Evolutionary conservation across 2,888 invertebrate genomes (phyloP), one percentile per base, ranked within the genome.

Genomic region (Lamproptera curius): DNA sequence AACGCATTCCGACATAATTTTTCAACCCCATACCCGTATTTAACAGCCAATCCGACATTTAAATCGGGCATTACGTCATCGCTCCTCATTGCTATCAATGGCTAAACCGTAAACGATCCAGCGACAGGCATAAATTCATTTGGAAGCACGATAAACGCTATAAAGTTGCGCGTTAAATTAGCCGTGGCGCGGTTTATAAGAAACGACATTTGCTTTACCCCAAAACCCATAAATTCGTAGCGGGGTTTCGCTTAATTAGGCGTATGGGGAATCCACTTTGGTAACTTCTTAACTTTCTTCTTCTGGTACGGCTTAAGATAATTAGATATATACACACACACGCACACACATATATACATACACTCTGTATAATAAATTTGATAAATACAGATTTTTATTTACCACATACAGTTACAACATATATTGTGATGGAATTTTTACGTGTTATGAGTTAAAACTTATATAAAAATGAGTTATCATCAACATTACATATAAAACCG

Each of bases 161-260:
- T 44, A 49, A 41, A 44, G 44, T 49, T 49, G 40, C 44, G 40
- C 44, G 43, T 44, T 49, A 44, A 49, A 49, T 44, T 49, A 49
- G 49, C 49, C 44, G 28, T 49, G 16, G 40, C 20, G 40, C 42
- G 40, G 49, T 31, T 49, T 49, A 49, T 49, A 49, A 49, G 44
- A 49, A 44, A 49, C 36, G 23, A 20, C 49, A 44, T 49, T 49
- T 49, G 8, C 36, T 40, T 44, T 44, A 36, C 44, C 49, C 49
- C 13, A 36, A 48, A 49, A 35, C 44, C 49, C 14, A 44, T 49
- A 44, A 49, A 49, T 49, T 41, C 49, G 20, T n/a, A 16, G 43
- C 35, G 6, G 31, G 44, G 39, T 36, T 36, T 49, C 44, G 44
- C 43, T 49, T 49, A 49, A 39, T 33, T 28, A 17, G 34, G 38